Conservation (phyloP, 2,797 vertebrate species). For the Pseudopleuronectes americanus region DNA sequence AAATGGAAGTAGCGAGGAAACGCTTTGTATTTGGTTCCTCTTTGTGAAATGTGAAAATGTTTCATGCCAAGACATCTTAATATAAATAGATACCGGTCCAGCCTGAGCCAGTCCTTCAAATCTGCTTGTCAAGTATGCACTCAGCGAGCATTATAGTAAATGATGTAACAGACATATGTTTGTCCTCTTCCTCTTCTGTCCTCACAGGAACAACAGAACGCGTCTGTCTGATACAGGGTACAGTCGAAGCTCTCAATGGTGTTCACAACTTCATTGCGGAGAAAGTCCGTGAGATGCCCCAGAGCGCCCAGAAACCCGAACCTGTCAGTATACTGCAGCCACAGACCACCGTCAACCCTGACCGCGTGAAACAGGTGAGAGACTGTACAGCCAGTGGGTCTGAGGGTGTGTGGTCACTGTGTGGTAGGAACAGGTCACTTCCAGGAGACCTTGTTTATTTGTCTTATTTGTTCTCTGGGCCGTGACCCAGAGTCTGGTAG, state of each 20-base stretch:
- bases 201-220: conserved; percentile 95
- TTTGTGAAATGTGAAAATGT: conserved; percentile 58
- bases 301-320: conserved; percentile 98
- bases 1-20: conserved; percentile 61
- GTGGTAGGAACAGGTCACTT: conserved; percentile 39
- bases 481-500: conserved; percentile 68
- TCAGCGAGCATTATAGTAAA: conserved; percentile 32
- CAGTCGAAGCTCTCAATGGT: conserved; percentile 97
- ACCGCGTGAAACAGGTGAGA: conserved; percentile 99
- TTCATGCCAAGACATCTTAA: conserved; percentile 45
- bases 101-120: conserved; percentile 38
- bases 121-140: conserved; percentile 30
- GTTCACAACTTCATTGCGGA: conserved; percentile 99
- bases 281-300: conserved; percentile 99
- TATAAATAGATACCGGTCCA: conserved; percentile 42
- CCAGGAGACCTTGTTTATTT: conserved; percentile 57
- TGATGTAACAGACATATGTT: conserved; percentile 28
- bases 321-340: conserved; percentile 99
- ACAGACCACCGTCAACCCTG: conserved; percentile 98
- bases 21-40: conserved; percentile 55
- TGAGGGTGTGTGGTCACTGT: conserved; percentile 27
- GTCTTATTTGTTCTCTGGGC: conserved; percentile 64
- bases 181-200: conserved; percentile 40
- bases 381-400: background rate
- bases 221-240: conserved; percentile 99